Evolutionary conservation across 2,888 invertebrate species (phyloP).

Genomic region (Vanessa cardui): DNA sequence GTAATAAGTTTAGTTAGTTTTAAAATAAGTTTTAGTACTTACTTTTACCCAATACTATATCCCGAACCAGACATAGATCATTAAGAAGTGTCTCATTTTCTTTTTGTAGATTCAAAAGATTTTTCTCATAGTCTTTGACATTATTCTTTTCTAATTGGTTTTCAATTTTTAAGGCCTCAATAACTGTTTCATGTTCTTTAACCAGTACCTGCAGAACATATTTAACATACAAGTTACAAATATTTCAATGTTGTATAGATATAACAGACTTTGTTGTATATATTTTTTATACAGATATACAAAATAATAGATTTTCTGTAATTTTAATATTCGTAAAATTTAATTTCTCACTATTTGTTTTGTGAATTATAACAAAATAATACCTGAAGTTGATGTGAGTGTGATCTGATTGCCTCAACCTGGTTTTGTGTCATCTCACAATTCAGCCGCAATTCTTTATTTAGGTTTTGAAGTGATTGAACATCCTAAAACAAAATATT

Average conservation of each 20-base stretch:
- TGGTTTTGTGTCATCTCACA: conserved; percentile 40
- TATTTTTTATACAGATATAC: too few species aligned
- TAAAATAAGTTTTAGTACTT: conserved; percentile 42
- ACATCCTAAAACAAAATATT: conserved; percentile 48
- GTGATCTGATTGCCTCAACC: conserved; percentile 53
- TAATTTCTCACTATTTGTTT: too few species aligned
- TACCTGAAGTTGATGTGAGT: conserved; percentile 64
- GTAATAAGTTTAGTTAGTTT: too few species aligned
- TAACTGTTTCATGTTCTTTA: conserved; percentile 52
- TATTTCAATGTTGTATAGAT: too few species aligned
- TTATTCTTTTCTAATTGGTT: conserved; percentile 47
- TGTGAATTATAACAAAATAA: neutral
- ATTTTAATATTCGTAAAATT: too few species aligned
- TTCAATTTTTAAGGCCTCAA: conserved; percentile 53
- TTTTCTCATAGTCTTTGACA: conserved; percentile 44
- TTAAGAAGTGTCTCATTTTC: conserved; percentile 50
- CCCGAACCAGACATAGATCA: conserved; percentile 47
- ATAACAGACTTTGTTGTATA: too few species aligned
- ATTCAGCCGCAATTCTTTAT: conserved; percentile 38
- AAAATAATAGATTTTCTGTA: too few species aligned
- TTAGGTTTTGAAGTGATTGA: conserved; percentile 41
- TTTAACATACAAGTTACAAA: too few species aligned
- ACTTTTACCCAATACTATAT: conserved; percentile 55
- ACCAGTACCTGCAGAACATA: conserved; percentile 34
- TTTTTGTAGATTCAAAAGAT: conserved; percentile 43